Percentiles rank a stretch among this genome's conserved stretches.
phyloP scores from a whole-genome alignment of 2,113 vertebrate species.

The Rhombomys opimus region DNA sequence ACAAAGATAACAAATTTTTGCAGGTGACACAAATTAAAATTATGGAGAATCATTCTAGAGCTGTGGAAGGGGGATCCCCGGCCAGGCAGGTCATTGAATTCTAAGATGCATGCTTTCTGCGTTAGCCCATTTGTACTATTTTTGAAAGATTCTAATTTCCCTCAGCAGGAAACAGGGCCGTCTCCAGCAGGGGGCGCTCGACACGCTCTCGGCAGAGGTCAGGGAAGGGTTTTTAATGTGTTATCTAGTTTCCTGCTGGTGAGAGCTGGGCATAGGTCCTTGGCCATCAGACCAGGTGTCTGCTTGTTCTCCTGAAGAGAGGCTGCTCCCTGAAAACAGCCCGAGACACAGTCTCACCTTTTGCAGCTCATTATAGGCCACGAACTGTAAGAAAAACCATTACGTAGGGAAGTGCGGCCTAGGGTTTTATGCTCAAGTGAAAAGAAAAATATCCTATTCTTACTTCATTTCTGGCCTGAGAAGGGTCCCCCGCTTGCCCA shows the following conservation, averaged over 20 bases:
- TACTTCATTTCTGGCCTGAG: not conserved
- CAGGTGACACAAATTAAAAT: not conserved
- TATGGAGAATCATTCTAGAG: not conserved
- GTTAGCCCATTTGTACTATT: not conserved
- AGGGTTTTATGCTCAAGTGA: not conserved
- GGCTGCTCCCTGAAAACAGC: not conserved
- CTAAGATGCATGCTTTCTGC: not conserved
- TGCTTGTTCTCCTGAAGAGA: fast-evolving
- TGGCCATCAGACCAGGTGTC: not conserved
- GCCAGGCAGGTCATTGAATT: not conserved
- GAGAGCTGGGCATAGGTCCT: too few species aligned
- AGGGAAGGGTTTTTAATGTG: not conserved
- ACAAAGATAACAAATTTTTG: not conserved
- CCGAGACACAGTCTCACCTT: not conserved
- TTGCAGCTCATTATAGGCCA: not conserved
- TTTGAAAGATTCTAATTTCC: not conserved
- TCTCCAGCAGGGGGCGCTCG: constrained; percentile 21
- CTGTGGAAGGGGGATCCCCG: too few species aligned
- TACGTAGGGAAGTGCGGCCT: not conserved
- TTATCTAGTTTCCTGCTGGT: not conserved
- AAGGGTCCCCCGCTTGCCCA: not conserved
- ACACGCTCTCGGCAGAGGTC: not conserved
- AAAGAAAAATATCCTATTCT: not conserved
- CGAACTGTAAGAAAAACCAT: not conserved
- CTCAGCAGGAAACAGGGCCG: not conserved